Base-by-base conservation (phyloP, 1,140 invertebrate species). In the Magallana angulata region DNA sequence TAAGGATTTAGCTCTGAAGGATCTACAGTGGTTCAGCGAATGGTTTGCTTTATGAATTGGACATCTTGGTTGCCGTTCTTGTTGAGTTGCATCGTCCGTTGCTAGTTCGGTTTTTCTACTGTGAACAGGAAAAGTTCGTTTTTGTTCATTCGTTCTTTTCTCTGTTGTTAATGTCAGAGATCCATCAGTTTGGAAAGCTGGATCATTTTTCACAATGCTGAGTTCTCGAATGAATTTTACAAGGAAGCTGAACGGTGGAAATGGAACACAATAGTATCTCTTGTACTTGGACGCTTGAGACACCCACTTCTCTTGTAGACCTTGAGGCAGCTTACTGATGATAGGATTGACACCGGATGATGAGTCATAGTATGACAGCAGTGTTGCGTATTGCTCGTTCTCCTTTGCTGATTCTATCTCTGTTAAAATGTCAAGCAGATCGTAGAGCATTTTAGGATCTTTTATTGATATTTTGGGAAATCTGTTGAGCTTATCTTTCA, bases 231-330 rank as follows among this genome's bases (percentile, higher is more conserved):
- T 64, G 18, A 87, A 87, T 1, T 82, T 60, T 3, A 82, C 85
- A 64, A 87, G 36, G 56, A 58, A 16, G 5, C 8, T 11, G 24
- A 87, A 87, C 6, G 85, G 85, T 57, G 85, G 85, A 85, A 76
- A 82, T 58, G 89, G 1, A 84, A 81, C 59, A 4, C 62, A 11
- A 24, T 80, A 16, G 57, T 16, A 9, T 86, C 71, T 68, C 14
- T 89, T 87, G 16, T 88, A 89, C 8, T 82, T 62, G 12, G 83
- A 24, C 2, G 84, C 85, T 82, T 24, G 24, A 11, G 76, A 83
- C 6, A 80, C 58, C 83, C 85, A 87, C 1, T 87, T 58, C 16
- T 90, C 90, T 62, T 59, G 48, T 18, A 90, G 57, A 24, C 59
- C 24, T n/a, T 80, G 14, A 14, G 80, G 18, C 18, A 24, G 18